Percentiles rank a stretch among this genome's conserved stretches.
Conservation (phyloP, 2,113 vertebrate genomes). For the Scytalopus superciliaris region DNA sequence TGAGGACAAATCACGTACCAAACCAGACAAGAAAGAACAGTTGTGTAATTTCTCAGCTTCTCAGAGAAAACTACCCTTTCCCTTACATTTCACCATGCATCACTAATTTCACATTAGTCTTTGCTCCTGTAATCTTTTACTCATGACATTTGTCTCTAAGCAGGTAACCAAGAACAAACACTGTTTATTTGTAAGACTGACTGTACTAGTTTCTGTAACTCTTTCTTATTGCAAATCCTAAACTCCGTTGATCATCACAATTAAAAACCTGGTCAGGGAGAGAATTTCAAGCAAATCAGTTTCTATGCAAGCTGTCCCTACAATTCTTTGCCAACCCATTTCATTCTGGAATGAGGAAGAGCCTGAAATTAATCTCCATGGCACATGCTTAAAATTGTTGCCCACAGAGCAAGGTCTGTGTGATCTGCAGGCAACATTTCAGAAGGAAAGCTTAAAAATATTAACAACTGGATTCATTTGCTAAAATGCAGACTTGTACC, state of each 20-base stretch:
- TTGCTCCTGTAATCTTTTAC: not conserved
- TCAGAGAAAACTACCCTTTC: not conserved
- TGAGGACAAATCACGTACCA: not conserved
- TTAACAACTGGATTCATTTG: not conserved
- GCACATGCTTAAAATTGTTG: not conserved
- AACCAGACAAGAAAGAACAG: not conserved
- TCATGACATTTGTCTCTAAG: not conserved
- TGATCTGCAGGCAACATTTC: not conserved
- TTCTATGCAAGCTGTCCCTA: constrained; percentile 24
- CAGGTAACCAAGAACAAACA: not conserved
- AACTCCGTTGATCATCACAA: not conserved
- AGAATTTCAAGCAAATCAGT: constrained; percentile 30
- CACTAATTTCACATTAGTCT: not conserved
- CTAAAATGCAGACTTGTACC: not conserved
- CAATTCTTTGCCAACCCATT: constrained; percentile 36
- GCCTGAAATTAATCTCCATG: not conserved
- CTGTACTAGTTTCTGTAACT: not conserved
- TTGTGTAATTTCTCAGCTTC: not conserved
- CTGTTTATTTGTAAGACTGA: not conserved
- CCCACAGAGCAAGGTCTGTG: not conserved
- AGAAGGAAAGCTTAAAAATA: not conserved
- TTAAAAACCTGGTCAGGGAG: constrained; percentile 24
- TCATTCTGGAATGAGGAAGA: constrained; percentile 23
- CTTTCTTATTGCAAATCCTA: not conserved
- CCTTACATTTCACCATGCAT: not conserved